Evolutionary conservation across 2,888 invertebrate species (phyloP).

Genomic region (Cylloceria caligata): DNA sequence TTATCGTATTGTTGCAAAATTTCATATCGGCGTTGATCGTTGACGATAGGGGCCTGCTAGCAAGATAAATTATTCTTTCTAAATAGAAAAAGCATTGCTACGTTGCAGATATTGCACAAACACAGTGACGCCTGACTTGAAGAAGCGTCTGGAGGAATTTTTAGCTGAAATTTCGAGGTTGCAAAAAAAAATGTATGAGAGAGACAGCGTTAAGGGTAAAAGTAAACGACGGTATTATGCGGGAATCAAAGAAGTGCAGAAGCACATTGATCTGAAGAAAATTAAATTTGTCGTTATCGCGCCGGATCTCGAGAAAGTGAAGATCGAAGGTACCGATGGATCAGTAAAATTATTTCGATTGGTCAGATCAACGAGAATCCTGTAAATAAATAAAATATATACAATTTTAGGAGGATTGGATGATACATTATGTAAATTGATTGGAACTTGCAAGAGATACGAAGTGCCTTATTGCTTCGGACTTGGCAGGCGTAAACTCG

Average conservation of each 20-base stretch:
- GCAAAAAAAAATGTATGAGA: conserved; percentile 75
- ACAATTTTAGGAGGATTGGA: conserved; percentile 75
- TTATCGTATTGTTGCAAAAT: not conserved
- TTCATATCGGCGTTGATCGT: not conserved
- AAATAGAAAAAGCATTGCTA: not conserved
- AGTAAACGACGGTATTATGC: conserved; percentile 75
- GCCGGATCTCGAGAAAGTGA: conserved; percentile 77
- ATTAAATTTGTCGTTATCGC: conserved; percentile 77
- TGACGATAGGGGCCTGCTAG: not conserved
- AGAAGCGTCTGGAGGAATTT: conserved; percentile 71
- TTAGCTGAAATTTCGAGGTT: conserved; percentile 74
- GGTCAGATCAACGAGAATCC: not conserved
- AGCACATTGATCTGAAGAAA: conserved; percentile 74
- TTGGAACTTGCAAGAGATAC: conserved; percentile 71
- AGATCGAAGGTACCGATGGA: conserved; percentile 72
- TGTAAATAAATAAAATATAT: not conserved
- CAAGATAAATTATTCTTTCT: not conserved
- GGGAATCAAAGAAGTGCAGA: conserved; percentile 77
- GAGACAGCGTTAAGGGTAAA: conserved; percentile 74
- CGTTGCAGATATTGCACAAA: conserved; percentile 79
- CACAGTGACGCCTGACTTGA: conserved; percentile 70
- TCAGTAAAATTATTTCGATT: not conserved
- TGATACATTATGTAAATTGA: conserved; percentile 71
- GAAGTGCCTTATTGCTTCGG: conserved; percentile 75
- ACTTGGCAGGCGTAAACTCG: conserved; percentile 77